Percentiles rank a stretch among this genome's conserved stretches.
These are phyloP conservation scores for Molanna angustata DNA, from an alignment of 2,888 invertebrate species.

Conservation along the genomic window DNA sequence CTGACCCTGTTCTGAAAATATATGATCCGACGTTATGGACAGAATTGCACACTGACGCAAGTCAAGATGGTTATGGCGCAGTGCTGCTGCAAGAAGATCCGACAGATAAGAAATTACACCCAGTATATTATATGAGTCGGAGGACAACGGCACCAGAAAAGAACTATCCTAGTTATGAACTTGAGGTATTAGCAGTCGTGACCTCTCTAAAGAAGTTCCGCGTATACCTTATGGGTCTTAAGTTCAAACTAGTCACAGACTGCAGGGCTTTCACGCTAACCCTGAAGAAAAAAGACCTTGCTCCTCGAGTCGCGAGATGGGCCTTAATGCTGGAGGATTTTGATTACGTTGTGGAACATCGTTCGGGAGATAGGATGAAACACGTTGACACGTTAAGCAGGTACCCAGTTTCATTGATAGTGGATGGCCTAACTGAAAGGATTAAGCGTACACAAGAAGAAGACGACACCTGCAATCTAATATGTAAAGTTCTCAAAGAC, in stretches of 20 bases:
- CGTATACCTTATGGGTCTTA: slow-evolving; percentile 35
- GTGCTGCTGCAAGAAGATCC: slow-evolving; percentile 35
- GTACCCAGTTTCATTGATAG: slow-evolving; percentile 27
- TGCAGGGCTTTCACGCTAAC: slow-evolving; percentile 37
- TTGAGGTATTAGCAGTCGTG: slow-evolving; percentile 38
- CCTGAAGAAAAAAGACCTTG: slow-evolving; percentile 35
- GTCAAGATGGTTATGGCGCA: slow-evolving; percentile 35
- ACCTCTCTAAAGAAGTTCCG: slow-evolving; percentile 36
- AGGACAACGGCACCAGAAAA: slow-evolving; percentile 35
- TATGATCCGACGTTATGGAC: slow-evolving; percentile 35
- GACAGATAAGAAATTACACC: slow-evolving; percentile 34
- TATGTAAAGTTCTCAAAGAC: background rate
- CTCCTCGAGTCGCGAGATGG: slow-evolving; percentile 38
- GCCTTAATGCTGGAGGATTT: slow-evolving; percentile 38
- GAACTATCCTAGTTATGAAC: slow-evolving; percentile 38
- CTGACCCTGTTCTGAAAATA: slow-evolving; percentile 34
- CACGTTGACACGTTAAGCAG: slow-evolving; percentile 39
- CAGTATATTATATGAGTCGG: slow-evolving; percentile 37
- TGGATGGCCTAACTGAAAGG: background rate
- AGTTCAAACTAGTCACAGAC: slow-evolving; percentile 35
- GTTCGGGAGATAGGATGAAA: slow-evolving; percentile 35
- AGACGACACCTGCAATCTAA: background rate
- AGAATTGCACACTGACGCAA: slow-evolving; percentile 39
- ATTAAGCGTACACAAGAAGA: background rate
- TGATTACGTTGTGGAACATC: slow-evolving; percentile 37